A percentile compares a stretch with the other conserved stretches of the same genome.
Evolutionary conservation across 1,140 invertebrate genomes (phyloP).

Genomic region (Aphidius ervi): DNA sequence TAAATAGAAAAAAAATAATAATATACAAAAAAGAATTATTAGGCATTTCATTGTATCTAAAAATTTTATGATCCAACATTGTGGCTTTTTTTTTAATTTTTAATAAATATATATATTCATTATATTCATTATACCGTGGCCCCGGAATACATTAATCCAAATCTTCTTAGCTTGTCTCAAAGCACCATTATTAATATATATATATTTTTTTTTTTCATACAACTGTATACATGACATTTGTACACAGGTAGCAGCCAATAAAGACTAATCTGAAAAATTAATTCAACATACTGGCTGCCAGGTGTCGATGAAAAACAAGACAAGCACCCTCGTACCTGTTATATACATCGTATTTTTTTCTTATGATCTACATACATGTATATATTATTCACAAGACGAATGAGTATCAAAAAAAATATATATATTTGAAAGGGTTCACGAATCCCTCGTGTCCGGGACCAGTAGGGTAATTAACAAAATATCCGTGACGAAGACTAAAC

Average conservation of each 20-base stretch:
- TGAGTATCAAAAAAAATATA: constrained; percentile 2
- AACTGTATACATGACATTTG: no score
- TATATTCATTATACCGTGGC: no score
- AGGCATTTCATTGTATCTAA: no score
- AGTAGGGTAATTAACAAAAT: constrained; percentile 39
- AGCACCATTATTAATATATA: no score
- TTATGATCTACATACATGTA: constrained; percentile 4
- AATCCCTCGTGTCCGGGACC: background rate
- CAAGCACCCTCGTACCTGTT: constrained; percentile 7
- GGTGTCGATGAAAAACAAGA: constrained; percentile 33
- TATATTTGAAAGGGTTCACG: background rate
- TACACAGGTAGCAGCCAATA: constrained; percentile 39
- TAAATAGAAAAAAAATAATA: no score
- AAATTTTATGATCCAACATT: no score
- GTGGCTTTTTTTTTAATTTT: no score
- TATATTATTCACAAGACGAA: background rate
- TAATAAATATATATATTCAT: no score
- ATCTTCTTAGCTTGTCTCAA: background rate
- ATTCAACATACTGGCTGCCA: constrained; percentile 43
- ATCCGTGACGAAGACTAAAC: constrained; percentile 48
- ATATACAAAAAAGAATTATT: no score
- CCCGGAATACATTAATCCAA: background rate
- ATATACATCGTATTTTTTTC: background rate
- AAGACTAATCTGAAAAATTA: constrained; percentile 51
- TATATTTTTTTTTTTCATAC: no score